Evolutionary conservation across 2,113 vertebrate species (phyloP).

Genomic region (Toxotes jaculatrix): DNA sequence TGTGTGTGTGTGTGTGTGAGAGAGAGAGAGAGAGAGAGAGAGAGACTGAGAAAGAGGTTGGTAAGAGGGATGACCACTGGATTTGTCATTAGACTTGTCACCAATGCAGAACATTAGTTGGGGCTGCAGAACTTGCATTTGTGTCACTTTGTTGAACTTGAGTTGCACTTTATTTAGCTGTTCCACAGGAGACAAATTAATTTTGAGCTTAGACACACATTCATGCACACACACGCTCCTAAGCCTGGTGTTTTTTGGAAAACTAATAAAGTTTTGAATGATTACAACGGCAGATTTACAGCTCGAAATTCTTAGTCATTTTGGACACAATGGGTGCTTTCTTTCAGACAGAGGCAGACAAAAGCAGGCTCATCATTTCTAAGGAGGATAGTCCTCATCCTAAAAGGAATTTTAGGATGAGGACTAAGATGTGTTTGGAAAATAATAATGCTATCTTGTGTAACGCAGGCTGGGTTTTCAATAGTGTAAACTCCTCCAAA

Average conservation of each 20-base stretch:
- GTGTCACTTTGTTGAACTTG: constrained; percentile 11
- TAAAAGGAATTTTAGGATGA: background rate
- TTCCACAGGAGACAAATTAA: background rate
- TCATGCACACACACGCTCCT: background rate
- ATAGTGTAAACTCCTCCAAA: background rate
- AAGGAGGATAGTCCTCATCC: background rate
- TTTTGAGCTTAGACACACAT: background rate
- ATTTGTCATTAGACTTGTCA: constrained; percentile 51
- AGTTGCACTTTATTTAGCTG: background rate
- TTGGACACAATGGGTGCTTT: background rate
- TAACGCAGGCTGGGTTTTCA: background rate
- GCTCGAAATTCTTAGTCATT: background rate
- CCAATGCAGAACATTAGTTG: constrained; percentile 3
- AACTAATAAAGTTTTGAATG: background rate
- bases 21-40: background rate
- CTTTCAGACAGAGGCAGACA: background rate
- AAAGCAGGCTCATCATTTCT: background rate
- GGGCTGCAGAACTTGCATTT: constrained; percentile 8
- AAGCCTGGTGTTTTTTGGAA: background rate
- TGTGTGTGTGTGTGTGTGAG: constrained; percentile 15
- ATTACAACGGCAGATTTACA: background rate
- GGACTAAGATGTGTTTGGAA: background rate
- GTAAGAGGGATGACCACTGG: constrained; percentile 36
- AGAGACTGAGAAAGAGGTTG: constrained; percentile 6
- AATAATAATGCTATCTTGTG: background rate